Base-by-base conservation (phyloP, 2,888 invertebrate species). In the Drosophila demipolita region DNA sequence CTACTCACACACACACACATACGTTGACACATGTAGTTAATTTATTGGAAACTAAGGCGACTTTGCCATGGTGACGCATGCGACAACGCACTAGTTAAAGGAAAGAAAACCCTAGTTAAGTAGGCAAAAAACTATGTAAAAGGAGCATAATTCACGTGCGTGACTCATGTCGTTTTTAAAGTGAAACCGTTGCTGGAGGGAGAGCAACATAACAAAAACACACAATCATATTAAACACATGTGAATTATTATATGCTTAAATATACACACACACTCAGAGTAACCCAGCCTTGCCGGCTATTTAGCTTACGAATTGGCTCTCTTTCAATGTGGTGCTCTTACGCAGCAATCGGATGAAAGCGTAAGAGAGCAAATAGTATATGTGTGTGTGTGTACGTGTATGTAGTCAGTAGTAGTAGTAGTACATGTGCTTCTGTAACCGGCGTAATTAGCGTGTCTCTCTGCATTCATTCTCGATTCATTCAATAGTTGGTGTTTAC, bases 101-200 rank as follows among this genome's bases (percentile, higher is more conserved):
- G 48, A 59, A 76, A 26, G 36, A 52, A 75, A 54, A 54, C 17
- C 42, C 59, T 38, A 66, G 38, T 61, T 45, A 45, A 29, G 32
- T 42, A 15, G 57, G 57, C 20, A 45, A 20, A 61, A 40, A 42
- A 52, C n/a, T 52, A 32, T 32, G 32, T 2, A 42, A 40, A 64
- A 33, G 83, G 74, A 73, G 36, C 68, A 68, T 60, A 73, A 70
- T 73, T 78, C 58, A 87, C 66, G 84, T 75, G 89, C 87, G 87
- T 83, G 83, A 83, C 87, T 89, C 83, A 83, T 84, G 80, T 38
- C 82, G 54, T 62, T 42, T 33, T 29, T 61, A 40, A 33, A 40
- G 35, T 12, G 42, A 11, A 36, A 45, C 45, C 29, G 11, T 42
- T 23, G 15, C 20, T 45, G 20, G 20, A 32, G 32, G n/a, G 38